Base-by-base conservation (phyloP, 2,888 invertebrate species). In the Phragmatobia fuliginosa region DNA sequence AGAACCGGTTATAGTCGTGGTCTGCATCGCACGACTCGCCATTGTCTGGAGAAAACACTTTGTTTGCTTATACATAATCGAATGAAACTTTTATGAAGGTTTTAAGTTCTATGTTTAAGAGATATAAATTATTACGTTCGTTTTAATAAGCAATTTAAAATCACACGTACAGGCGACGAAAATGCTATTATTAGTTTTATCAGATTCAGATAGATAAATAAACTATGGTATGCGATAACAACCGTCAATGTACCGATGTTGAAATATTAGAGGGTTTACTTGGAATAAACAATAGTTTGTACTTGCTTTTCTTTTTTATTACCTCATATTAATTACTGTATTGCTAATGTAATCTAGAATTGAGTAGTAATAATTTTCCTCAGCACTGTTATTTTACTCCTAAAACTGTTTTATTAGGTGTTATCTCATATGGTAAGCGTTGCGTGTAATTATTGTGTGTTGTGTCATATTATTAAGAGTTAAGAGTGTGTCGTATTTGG, bases 11-110 rank as follows among this genome's bases (percentile, higher is more conserved):
- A 80, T 75, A 77, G 87, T 88, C 89, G 90, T 88, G 91, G 88
- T 88, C 86, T 79, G 86, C 84, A 84, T 83, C 87, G 89, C 91
- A 91, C 90, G 90, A 88, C 84, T 83, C 73, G 83, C 90, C 84
- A 91, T 92, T 92, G 92, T 92, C 87, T 87, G 83, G 84, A 86
- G 84, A 89, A 89, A 89, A 87, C 87, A 87, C 86, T 87, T 83
- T 85, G 85, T 59, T 56, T 69, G 60, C 72, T 14, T 62, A 52
- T 66, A 67, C 71, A 71, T 72, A 69, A 73, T 76, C 71, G 60
- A 74, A 77, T 73, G n/a, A n/a, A 70, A 74, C 72, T 74, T 73
- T 71, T 79, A 64, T 73, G 71, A 64, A 66, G 74, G 79, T 81
- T 76, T 79, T 71, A 38, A 62, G 70, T 79, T 77, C 33, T 75